Evolutionary conservation across 2,113 vertebrate species (phyloP).

Genomic region (Beaufortia kweichowensis): DNA sequence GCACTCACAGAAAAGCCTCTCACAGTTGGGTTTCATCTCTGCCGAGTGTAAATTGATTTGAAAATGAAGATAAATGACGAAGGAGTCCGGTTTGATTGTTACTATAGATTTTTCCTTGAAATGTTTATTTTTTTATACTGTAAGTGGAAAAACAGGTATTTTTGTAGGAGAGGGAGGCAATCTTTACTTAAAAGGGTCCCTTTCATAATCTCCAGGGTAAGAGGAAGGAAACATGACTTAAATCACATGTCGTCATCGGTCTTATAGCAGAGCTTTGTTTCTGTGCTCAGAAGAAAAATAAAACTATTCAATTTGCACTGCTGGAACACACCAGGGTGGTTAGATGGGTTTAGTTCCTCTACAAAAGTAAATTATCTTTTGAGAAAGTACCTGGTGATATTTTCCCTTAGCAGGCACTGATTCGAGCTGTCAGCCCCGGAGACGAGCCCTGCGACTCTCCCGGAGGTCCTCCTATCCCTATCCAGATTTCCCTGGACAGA

Average conservation of each 20-base stretch:
- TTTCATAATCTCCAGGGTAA: slow-evolving; percentile 40
- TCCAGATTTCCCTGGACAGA: slow-evolving; percentile 25
- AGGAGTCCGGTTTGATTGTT: slow-evolving; percentile 45
- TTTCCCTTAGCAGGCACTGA: slow-evolving; percentile 40
- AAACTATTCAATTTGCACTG: slow-evolving; percentile 53
- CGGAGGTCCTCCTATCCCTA: slow-evolving; percentile 18
- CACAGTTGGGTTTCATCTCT: slow-evolving; percentile 43
- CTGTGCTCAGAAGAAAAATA: slow-evolving; percentile 35
- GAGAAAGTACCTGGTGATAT: slow-evolving; percentile 49
- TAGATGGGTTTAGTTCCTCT: slow-evolving; percentile 43
- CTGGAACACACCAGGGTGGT: slow-evolving; percentile 41
- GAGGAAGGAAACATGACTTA: slow-evolving; percentile 52
- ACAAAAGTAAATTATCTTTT: slow-evolving; percentile 57
- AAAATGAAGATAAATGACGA: slow-evolving; percentile 48
- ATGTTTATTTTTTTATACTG: slow-evolving; percentile 30
- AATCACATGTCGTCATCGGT: slow-evolving; percentile 54
- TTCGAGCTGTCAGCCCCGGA: slow-evolving; percentile 51
- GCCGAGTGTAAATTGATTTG: slow-evolving; percentile 56
- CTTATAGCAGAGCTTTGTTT: slow-evolving; percentile 41
- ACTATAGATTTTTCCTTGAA: slow-evolving; percentile 48
- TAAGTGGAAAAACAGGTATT: slow-evolving; percentile 23
- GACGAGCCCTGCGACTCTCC: slow-evolving; percentile 27
- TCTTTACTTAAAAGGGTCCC: slow-evolving; percentile 30
- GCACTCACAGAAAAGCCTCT: not conserved
- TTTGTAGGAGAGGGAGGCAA: slow-evolving; percentile 4